Percentiles rank a stretch among this genome's conserved stretches.
phyloP scores from a whole-genome alignment of 2,797 vertebrate genomes.

The Borostomias antarcticus region DNA sequence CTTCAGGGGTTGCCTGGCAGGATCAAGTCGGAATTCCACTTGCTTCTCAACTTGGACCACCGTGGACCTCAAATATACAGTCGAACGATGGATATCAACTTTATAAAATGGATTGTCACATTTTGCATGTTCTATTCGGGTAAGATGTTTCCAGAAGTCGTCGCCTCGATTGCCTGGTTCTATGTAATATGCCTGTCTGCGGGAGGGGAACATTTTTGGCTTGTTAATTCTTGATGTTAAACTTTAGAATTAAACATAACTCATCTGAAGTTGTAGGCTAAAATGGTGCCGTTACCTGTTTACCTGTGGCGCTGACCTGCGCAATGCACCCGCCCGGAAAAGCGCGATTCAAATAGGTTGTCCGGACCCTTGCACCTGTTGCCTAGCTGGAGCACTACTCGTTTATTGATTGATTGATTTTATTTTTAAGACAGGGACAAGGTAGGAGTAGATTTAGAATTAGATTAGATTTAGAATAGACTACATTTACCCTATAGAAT shows the following conservation, averaged over 20 bases:
- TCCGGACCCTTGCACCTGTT: not conserved
- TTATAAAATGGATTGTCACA: conserved; percentile 59
- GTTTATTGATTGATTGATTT: not conserved
- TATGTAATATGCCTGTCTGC: not conserved
- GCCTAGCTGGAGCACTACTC: not conserved
- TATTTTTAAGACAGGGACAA: too few species aligned
- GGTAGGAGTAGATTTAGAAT: too few species aligned
- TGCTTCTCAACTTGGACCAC: conserved; percentile 50
- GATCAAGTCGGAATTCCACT: conserved; percentile 69
- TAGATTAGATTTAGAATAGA: too few species aligned
- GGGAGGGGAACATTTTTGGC: too few species aligned
- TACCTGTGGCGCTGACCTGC: not conserved
- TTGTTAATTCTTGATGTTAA: too few species aligned
- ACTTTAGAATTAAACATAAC: too few species aligned
- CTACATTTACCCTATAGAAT: too few species aligned
- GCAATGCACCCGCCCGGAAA: not conserved
- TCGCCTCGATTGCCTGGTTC: not conserved
- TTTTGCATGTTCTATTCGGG: conserved; percentile 70
- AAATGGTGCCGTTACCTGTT: not conserved
- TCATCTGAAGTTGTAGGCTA: too few species aligned
- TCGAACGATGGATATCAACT: conserved; percentile 68
- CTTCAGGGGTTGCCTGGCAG: conserved; percentile 78
- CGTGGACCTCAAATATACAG: conserved; percentile 35
- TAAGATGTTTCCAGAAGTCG: conserved; percentile 53
- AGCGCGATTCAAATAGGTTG: not conserved